Conservation (phyloP, 2,113 vertebrate species). For the Miniopterus natalensis region DNA sequence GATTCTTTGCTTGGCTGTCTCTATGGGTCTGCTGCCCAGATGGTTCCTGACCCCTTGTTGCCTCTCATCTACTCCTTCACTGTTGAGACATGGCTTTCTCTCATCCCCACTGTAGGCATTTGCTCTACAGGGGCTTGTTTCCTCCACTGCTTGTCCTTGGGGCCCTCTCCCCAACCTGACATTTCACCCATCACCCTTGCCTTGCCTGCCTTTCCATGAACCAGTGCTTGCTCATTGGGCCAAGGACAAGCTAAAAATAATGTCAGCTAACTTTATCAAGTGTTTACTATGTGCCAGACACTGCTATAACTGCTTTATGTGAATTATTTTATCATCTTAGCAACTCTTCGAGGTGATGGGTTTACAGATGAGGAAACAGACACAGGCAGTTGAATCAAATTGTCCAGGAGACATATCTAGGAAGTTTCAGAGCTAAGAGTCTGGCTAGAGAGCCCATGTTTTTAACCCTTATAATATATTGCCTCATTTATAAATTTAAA, state of each 20-base stretch:
- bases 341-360: neutral
- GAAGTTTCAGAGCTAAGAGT: conserved; percentile 6
- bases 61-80: neutral
- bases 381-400: neutral
- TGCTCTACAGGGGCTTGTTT: neutral
- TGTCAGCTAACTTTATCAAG: neutral
- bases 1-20: neutral
- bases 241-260: neutral
- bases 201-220: neutral
- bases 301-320: neutral
- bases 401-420: neutral
- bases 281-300: neutral
- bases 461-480: neutral
- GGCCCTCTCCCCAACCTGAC: neutral
- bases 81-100: neutral
- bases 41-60: neutral
- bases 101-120: neutral
- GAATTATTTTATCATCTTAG: neutral
- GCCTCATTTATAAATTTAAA: neutral
- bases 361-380: neutral
- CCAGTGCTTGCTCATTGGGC: neutral
- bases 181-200: neutral
- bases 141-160: neutral
- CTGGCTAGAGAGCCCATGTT: neutral
- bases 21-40: neutral